phyloP scores from a whole-genome alignment of 2,113 vertebrate species.

The Chaetodon trifascialis region DNA sequence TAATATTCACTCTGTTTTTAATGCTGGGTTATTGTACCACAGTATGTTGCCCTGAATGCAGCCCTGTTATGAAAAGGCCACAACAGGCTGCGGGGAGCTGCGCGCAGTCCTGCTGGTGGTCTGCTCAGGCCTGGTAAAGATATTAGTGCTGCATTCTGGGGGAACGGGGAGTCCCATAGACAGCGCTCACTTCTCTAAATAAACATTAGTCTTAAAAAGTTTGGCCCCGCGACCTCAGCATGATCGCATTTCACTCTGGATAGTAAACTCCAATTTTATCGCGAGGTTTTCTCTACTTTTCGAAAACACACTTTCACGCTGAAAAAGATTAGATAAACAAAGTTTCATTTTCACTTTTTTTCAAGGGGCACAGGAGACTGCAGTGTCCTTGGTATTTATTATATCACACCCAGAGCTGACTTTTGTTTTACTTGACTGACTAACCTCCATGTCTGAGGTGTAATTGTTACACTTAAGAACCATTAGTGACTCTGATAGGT shows the following conservation, averaged over 20 bases:
- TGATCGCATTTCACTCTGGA: slow-evolving; percentile 91
- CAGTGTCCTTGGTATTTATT: slow-evolving; percentile 49
- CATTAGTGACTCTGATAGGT: slow-evolving; percentile 12
- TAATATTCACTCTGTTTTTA: slow-evolving; percentile 7
- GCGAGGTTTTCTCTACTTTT: slow-evolving; percentile 73
- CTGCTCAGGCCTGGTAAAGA: slow-evolving; percentile 89
- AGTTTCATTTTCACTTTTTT: slow-evolving; percentile 73
- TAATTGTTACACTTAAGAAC: slow-evolving; percentile 39
- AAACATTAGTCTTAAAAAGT: slow-evolving; percentile 99
- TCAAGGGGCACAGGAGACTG: background rate
- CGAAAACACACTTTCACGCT: slow-evolving; percentile 77
- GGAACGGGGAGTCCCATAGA: slow-evolving; percentile 90
- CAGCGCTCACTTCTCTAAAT: slow-evolving; percentile 98
- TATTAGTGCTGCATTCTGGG: slow-evolving; percentile 90
- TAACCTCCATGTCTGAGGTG: slow-evolving; percentile 45
- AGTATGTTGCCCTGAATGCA: slow-evolving; percentile 15
- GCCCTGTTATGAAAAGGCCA: slow-evolving; percentile 31
- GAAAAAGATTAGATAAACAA: slow-evolving; percentile 78
- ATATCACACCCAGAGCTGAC: slow-evolving; percentile 49
- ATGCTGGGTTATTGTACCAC: background rate
- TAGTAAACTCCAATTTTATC: slow-evolving; percentile 85
- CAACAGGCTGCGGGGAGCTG: slow-evolving; percentile 39
- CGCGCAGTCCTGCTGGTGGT: slow-evolving; percentile 66
- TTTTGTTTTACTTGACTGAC: slow-evolving; percentile 48
- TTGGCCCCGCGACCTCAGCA: slow-evolving; percentile 93